Conservation (phyloP, 2,888 invertebrate species). For the Drosophila anomelani region DNA sequence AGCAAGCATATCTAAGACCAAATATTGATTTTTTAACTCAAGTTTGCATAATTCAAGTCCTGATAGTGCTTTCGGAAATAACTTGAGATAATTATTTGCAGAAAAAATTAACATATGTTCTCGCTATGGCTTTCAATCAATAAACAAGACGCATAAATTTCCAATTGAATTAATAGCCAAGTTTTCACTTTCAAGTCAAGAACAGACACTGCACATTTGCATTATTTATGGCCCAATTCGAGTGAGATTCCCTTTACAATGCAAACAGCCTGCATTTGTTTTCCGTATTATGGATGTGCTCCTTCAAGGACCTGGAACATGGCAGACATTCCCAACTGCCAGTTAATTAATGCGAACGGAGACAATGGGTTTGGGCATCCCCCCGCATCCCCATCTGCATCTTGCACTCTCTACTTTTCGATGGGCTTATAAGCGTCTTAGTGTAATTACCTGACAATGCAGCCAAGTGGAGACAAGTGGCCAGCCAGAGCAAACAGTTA, state of each 20-base stretch:
- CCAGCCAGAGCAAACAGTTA: conserved; percentile 37
- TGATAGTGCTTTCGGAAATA: conserved; percentile 3
- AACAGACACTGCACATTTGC: conserved; percentile 22
- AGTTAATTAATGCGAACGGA: conserved; percentile 59
- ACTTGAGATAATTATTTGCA: not conserved
- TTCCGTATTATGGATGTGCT: conserved; percentile 12
- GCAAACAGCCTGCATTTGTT: conserved; percentile 31
- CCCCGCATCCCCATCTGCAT: conserved; percentile 3
- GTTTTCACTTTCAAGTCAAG: conserved; percentile 30
- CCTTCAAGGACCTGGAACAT: not conserved
- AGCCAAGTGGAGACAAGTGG: conserved; percentile 62
- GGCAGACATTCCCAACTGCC: conserved; percentile 30
- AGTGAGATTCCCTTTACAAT: conserved; percentile 19
- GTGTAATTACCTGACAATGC: conserved; percentile 78
- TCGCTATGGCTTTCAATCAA: conserved; percentile 11
- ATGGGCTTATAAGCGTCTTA: conserved; percentile 76
- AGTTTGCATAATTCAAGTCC: not conserved
- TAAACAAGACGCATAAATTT: conserved; percentile 10
- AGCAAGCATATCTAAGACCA: not conserved
- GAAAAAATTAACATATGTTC: not conserved
- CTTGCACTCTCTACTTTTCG: conserved; percentile 65
- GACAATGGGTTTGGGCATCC: conserved; percentile 18
- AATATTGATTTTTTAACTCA: not conserved
- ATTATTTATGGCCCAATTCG: conserved; percentile 33
- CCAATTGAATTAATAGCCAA: conserved; percentile 17